Percentiles rank a stretch among this genome's conserved stretches.
phyloP scores from a whole-genome alignment of 1,140 invertebrate genomes.

The Platorchestia sp. region DNA sequence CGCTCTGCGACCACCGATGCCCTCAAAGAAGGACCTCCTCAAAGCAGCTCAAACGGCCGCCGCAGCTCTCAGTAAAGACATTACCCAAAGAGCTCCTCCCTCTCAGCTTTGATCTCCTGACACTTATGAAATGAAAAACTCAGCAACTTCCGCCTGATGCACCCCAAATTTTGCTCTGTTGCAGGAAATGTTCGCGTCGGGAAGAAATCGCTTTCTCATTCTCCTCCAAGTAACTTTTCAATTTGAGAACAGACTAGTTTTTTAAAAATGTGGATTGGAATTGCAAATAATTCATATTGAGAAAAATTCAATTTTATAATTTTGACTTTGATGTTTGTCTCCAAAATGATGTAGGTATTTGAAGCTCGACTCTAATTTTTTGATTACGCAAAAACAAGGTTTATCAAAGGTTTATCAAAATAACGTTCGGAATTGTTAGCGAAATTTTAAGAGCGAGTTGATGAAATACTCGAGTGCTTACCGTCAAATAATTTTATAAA shows the following conservation, averaged over 20 bases:
- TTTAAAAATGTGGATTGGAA: not conserved
- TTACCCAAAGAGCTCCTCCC: slow-evolving; percentile 32
- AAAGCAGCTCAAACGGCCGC: not conserved
- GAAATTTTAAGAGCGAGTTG: too few relatives aligned
- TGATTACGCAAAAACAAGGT: not conserved
- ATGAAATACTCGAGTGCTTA: too few relatives aligned
- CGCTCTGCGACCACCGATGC: not conserved
- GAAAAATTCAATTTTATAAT: not conserved
- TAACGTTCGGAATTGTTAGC: not conserved
- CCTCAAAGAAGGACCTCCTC: not conserved
- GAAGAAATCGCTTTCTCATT: not conserved
- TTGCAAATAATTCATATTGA: not conserved
- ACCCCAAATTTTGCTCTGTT: not conserved
- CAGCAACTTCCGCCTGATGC: not conserved
- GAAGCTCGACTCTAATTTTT: not conserved
- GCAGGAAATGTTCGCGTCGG: not conserved
- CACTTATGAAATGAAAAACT: slow-evolving; percentile 45
- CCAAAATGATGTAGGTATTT: not conserved
- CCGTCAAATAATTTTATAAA: too few relatives aligned
- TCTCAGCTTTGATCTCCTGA: slow-evolving; percentile 30
- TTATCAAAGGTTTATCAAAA: not conserved
- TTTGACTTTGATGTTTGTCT: not conserved
- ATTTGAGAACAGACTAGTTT: not conserved
- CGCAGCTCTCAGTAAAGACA: slow-evolving; percentile 15
- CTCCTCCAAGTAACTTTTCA: not conserved